phyloP scores from a whole-genome alignment of 2,113 vertebrate genomes.

The Phalacrocorax aristotelis region DNA sequence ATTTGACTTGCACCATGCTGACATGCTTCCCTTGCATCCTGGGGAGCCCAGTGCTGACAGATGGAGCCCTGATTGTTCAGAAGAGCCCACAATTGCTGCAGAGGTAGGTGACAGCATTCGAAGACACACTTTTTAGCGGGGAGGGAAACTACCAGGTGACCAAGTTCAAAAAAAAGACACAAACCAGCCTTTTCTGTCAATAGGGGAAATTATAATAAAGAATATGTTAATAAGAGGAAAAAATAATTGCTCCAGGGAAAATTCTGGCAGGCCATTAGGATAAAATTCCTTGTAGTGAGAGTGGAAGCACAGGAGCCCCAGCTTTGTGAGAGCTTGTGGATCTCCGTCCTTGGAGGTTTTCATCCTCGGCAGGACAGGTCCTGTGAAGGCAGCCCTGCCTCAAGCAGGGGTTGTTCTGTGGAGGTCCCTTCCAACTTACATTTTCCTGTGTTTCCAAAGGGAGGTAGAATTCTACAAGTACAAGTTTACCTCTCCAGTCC shows the following conservation, averaged over 20 bases:
- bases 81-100: neutral
- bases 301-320: neutral
- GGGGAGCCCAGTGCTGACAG: neutral
- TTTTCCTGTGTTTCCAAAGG: neutral
- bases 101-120: neutral
- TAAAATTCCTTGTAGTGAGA: neutral
- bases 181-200: neutral
- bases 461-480: neutral
- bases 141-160: neutral
- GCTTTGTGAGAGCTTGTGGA: neutral
- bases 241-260: neutral
- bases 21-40: neutral
- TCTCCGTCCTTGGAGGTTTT: neutral
- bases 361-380: neutral
- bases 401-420: neutral
- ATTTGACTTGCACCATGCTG: neutral
- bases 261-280: neutral
- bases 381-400: neutral
- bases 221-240: neutral
- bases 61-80: neutral
- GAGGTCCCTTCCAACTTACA: neutral
- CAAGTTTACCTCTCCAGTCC: neutral
- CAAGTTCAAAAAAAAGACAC: neutral
- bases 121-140: neutral
- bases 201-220: neutral